A percentile compares a stretch with the other conserved stretches of the same genome.
Conservation (phyloP, 2,113 vertebrate species). For the Thalassoma bifasciatum region DNA sequence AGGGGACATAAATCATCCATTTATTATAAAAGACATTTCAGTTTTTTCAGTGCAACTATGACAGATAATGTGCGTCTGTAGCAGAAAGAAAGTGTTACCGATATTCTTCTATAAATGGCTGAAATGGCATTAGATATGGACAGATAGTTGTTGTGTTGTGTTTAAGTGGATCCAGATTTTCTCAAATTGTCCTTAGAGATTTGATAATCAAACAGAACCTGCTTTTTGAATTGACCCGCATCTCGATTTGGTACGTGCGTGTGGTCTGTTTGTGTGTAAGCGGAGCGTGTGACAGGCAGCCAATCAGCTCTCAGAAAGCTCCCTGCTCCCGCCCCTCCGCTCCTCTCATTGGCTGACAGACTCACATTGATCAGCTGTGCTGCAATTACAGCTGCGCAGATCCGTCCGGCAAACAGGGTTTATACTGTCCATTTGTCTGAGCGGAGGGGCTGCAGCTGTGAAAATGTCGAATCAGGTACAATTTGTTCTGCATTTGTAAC, state of each 20-base stretch:
- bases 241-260: background rate
- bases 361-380: constrained; percentile 60
- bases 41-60: too few species aligned
- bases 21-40: too few species aligned
- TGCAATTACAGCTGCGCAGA: constrained; percentile 48
- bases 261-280: background rate
- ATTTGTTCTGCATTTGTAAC: background rate
- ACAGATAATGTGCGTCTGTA: too few species aligned
- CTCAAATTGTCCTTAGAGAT: too few species aligned
- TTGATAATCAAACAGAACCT: too few species aligned
- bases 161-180: too few species aligned
- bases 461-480: constrained; percentile 71
- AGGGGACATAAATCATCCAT: too few species aligned
- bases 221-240: background rate
- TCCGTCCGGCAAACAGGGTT: background rate
- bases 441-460: background rate
- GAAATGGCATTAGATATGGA: too few species aligned
- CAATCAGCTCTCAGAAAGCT: constrained; percentile 44
- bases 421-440: background rate
- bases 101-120: too few species aligned
- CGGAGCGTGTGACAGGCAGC: constrained; percentile 5
- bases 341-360: background rate
- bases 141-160: too few species aligned
- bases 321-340: constrained; percentile 28
- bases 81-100: too few species aligned